A percentile compares a stretch with the other conserved stretches of the same genome.
Evolutionary conservation across 2,113 vertebrate genomes (phyloP).

Genomic region (Emydocephalus ijimae): DNA sequence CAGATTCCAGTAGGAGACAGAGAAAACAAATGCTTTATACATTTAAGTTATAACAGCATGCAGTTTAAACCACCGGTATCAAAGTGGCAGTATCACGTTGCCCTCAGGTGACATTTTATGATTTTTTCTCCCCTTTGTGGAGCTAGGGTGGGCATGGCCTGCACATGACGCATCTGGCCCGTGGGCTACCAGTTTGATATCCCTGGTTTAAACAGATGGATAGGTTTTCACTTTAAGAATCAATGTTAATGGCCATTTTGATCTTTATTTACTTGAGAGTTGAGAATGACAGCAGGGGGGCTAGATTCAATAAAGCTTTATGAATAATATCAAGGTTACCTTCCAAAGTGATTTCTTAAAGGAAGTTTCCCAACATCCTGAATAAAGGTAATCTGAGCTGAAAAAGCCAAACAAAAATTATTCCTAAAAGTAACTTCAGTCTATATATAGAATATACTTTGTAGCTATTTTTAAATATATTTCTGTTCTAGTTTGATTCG

Average conservation of each 20-base stretch:
- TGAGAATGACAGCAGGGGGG: neutral
- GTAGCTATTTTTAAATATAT: neutral
- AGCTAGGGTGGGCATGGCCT: too few species aligned
- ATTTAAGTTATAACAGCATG: neutral
- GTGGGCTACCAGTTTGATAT: too few species aligned
- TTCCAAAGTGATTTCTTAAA: slow-evolving; percentile 74
- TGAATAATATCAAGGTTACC: slow-evolving; percentile 68
- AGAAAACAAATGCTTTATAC: neutral
- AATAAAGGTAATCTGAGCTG: slow-evolving; percentile 92
- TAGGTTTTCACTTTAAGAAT: neutral
- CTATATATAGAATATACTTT: neutral
- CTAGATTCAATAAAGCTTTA: neutral
- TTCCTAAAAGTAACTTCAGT: neutral
- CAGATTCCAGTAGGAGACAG: too few species aligned
- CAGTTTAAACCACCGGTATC: too few species aligned
- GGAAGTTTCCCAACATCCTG: slow-evolving; percentile 89
- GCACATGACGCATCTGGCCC: too few species aligned
- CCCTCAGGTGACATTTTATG: too few species aligned
- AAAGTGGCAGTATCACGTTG: too few species aligned
- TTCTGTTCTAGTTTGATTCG: neutral
- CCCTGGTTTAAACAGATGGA: neutral
- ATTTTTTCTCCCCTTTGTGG: too few species aligned
- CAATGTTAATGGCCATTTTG: neutral
- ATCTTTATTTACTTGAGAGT: neutral
- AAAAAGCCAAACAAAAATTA: slow-evolving; percentile 21